These are phyloP conservation scores for Amblyjoppa proteus DNA, from an alignment of 2,888 invertebrate genomes.

Conservation along the genomic window DNA sequence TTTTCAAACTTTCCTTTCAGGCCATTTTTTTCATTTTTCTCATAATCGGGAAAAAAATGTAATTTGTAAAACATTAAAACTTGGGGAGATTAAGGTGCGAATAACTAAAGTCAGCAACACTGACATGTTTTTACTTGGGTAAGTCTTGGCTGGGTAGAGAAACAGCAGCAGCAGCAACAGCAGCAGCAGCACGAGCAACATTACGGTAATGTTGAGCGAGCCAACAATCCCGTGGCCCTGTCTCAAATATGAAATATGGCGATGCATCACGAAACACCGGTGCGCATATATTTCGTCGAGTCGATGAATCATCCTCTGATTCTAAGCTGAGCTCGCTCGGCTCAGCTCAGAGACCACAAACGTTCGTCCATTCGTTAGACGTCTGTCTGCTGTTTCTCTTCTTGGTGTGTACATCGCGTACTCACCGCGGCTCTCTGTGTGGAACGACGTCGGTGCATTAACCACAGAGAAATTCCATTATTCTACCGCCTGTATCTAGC, in stretches of 20 bases:
- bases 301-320: slow-evolving; percentile 69
- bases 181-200: slow-evolving; percentile 52
- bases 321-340: slow-evolving; percentile 66
- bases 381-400: slow-evolving; percentile 66
- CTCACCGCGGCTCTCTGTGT: slow-evolving; percentile 24
- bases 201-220: slow-evolving; percentile 61
- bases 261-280: slow-evolving; percentile 73
- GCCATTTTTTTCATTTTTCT: background rate
- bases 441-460: slow-evolving; percentile 57
- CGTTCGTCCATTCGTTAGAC: slow-evolving; percentile 70
- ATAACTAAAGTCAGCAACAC: slow-evolving; percentile 9
- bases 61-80: background rate
- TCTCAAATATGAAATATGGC: slow-evolving; percentile 73
- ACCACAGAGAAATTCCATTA: slow-evolving; percentile 51
- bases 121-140: slow-evolving; percentile 47
- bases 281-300: slow-evolving; percentile 65
- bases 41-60: background rate
- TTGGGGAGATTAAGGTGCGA: background rate
- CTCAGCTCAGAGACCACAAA: slow-evolving; percentile 66
- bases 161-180: slow-evolving; percentile 46
- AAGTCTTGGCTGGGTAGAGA: slow-evolving; percentile 43
- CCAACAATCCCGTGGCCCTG: slow-evolving; percentile 72
- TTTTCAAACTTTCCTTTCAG: background rate
- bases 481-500: slow-evolving; percentile 21
- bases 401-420: slow-evolving; percentile 32